Evolutionary conservation across 2,888 invertebrate genomes (phyloP).

Genomic region (Heterodera filipjevi): DNA sequence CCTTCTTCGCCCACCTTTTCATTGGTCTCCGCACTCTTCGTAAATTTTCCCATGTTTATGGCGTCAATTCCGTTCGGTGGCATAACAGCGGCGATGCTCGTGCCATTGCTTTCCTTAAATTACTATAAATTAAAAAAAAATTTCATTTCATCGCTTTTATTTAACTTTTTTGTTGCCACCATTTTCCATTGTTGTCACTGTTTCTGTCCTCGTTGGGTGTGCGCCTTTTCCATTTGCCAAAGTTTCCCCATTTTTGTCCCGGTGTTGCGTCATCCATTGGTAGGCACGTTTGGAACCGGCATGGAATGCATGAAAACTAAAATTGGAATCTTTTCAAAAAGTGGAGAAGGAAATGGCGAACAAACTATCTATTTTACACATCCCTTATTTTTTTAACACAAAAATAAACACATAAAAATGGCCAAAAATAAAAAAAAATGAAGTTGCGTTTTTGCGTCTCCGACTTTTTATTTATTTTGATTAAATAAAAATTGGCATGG

Average conservation of each 20-base stretch:
- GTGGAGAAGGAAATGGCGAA: background rate
- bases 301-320: conserved; percentile 61
- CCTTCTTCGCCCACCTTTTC: conserved; percentile 1
- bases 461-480: no score
- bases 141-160: background rate
- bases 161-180: background rate
- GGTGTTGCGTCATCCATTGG: conserved; percentile 53
- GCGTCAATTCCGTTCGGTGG: conserved; percentile 35
- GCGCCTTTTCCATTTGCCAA: background rate
- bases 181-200: background rate
- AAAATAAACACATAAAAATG: no score
- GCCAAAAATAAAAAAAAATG: no score
- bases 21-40: background rate
- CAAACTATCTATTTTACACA: no score
- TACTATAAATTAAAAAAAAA: no score
- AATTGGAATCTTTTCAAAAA: no score
- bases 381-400: no score
- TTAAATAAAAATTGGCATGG: no score
- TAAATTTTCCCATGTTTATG: conserved; percentile 59
- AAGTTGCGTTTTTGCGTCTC: no score
- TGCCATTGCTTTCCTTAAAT: background rate
- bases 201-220: no score
- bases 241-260: conserved; percentile 40
- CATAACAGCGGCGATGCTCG: background rate
- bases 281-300: conserved; percentile 58